Conservation (phyloP, 2,888 invertebrate genomes). For the Microplitis manilae region DNA sequence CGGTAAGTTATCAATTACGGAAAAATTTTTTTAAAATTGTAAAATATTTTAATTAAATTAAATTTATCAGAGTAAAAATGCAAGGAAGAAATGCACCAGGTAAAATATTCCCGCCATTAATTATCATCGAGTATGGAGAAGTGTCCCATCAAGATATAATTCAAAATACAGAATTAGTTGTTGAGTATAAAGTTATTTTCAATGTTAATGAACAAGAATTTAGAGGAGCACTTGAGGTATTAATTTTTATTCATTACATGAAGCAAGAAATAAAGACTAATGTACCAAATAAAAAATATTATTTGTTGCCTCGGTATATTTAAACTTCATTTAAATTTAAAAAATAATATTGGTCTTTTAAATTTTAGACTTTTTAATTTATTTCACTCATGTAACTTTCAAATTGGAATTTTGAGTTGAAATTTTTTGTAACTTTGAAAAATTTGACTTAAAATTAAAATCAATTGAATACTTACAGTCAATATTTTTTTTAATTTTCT, state of each 20-base stretch:
- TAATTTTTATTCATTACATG: constrained; percentile 25
- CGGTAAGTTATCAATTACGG: constrained; percentile 55
- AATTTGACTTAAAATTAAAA: no score
- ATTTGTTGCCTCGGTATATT: no score
- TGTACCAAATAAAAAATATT: constrained; percentile 11
- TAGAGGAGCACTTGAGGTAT: constrained; percentile 70
- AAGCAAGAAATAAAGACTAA: no score
- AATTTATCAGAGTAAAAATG: constrained; percentile 66
- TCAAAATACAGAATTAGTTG: constrained; percentile 62
- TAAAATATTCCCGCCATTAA: constrained; percentile 76
- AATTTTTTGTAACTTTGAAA: no score
- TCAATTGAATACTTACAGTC: no score
- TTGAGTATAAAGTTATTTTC: constrained; percentile 71
- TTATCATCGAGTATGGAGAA: constrained; percentile 76
- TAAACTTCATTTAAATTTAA: no score
- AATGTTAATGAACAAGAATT: constrained; percentile 68
- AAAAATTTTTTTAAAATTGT: background rate
- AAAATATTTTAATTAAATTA: background rate
- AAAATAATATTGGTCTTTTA: no score
- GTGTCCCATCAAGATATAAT: constrained; percentile 69
- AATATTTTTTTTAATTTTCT: no score
- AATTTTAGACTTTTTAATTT: no score
- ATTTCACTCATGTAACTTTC: background rate
- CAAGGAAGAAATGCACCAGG: constrained; percentile 72
- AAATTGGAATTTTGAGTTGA: background rate